Conservation (phyloP, 1,140 invertebrate species). For the Campoletis sonorensis region DNA sequence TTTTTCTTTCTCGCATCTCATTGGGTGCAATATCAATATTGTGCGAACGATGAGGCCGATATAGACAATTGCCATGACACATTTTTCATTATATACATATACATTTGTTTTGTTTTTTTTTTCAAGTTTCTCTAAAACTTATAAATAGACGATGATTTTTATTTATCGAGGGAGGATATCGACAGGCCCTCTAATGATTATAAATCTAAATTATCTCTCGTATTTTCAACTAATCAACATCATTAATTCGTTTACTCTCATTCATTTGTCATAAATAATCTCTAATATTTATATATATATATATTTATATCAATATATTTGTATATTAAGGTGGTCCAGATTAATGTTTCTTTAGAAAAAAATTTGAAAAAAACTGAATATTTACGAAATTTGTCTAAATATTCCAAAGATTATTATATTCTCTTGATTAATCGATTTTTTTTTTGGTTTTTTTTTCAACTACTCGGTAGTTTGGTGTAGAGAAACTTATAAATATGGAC, state of each 20-base stretch:
- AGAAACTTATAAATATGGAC: not conserved
- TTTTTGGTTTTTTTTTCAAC: too few species aligned
- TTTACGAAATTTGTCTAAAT: too few species aligned
- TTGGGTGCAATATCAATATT: slow-evolving; percentile 20
- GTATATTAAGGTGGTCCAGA: not conserved
- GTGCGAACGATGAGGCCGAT: slow-evolving; percentile 41
- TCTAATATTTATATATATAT: not conserved
- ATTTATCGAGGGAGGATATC: slow-evolving; percentile 9
- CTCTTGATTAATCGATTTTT: too few species aligned
- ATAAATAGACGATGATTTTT: not conserved
- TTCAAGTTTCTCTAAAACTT: not conserved
- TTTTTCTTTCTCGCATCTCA: not conserved
- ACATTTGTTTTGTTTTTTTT: not conserved
- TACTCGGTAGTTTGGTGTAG: not conserved
- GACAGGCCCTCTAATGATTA: not conserved
- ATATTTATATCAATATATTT: not conserved
- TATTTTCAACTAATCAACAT: not conserved
- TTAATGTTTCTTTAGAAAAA: not conserved
- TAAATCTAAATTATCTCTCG: not conserved
- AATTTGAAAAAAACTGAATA: not conserved
- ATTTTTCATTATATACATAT: not conserved
- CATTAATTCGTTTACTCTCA: not conserved
- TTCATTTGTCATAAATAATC: not conserved
- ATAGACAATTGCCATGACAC: slow-evolving; percentile 29
- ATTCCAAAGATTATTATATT: too few species aligned